Percentiles rank a stretch among this genome's conserved stretches.
Conservation (phyloP, 2,797 vertebrate species). For the Euphonia xanthogaster region DNA sequence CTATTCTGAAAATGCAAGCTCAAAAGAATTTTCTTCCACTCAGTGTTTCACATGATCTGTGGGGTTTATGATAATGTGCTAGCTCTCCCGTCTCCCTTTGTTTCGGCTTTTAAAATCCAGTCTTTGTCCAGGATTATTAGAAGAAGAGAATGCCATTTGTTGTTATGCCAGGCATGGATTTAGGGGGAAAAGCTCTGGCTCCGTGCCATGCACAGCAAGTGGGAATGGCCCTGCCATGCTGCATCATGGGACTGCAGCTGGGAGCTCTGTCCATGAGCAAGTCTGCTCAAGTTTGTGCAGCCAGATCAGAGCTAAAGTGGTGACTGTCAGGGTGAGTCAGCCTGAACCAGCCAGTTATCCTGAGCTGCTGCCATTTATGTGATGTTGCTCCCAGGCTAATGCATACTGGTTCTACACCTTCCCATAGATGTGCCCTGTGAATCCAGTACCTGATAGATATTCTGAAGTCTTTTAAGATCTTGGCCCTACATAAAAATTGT, state of each 20-base stretch:
- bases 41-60: conserved; percentile 39
- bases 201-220: background rate
- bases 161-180: conserved; percentile 48
- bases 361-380: background rate
- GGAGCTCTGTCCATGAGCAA: background rate
- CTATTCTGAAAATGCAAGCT: conserved; percentile 57
- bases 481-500: background rate
- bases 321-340: background rate
- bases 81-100: conserved; percentile 39
- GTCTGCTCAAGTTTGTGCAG: background rate
- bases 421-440: background rate
- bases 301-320: background rate
- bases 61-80: conserved; percentile 48
- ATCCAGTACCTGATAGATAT: background rate
- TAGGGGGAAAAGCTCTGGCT: conserved; percentile 2
- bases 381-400: background rate
- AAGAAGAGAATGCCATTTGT: conserved; percentile 39
- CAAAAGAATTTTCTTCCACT: conserved; percentile 47
- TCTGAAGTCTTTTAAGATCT: background rate
- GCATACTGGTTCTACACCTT: background rate
- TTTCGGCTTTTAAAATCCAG: conserved; percentile 28
- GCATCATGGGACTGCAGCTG: background rate
- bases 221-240: background rate
- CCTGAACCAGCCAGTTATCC: background rate
- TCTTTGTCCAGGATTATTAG: conserved; percentile 21